Percentiles rank a stretch among this genome's conserved stretches.
phyloP scores from a whole-genome alignment of 30 jellyfish, hydroid and myxozoan genomes.

The Turritopsis dohrnii region DNA sequence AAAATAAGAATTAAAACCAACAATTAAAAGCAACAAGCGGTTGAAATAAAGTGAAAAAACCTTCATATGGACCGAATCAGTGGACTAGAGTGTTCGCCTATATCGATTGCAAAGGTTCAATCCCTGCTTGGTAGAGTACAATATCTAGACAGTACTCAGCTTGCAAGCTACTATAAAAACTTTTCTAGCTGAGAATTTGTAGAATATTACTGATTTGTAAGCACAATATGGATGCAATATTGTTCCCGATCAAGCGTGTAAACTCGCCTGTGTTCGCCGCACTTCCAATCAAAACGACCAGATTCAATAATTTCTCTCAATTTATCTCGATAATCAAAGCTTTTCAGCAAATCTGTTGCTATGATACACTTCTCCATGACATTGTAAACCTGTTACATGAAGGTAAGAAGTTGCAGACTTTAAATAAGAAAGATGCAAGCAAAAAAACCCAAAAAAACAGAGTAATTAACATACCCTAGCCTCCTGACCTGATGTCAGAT shows the following conservation, averaged over 20 bases:
- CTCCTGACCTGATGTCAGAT: neutral
- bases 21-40: too few species aligned
- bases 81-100: neutral
- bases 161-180: too few species aligned
- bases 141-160: too few species aligned
- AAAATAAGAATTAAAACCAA: neutral
- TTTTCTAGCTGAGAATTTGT: too few species aligned
- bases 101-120: neutral
- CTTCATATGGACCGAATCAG: neutral
- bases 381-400: neutral
- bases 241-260: too few species aligned
- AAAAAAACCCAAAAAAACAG: too few species aligned
- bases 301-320: constrained; percentile 4
- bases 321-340: neutral
- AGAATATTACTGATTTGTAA: too few species aligned
- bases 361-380: neutral
- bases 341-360: constrained; percentile 24
- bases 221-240: too few species aligned
- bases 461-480: neutral
- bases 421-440: too few species aligned
- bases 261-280: constrained; percentile 9
- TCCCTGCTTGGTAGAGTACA: too few species aligned
- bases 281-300: neutral
- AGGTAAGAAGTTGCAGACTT: too few species aligned
- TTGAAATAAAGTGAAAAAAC: neutral